Base-by-base conservation (phyloP, 2,113 vertebrate genomes). In the Ptilonorhynchus violaceus region DNA sequence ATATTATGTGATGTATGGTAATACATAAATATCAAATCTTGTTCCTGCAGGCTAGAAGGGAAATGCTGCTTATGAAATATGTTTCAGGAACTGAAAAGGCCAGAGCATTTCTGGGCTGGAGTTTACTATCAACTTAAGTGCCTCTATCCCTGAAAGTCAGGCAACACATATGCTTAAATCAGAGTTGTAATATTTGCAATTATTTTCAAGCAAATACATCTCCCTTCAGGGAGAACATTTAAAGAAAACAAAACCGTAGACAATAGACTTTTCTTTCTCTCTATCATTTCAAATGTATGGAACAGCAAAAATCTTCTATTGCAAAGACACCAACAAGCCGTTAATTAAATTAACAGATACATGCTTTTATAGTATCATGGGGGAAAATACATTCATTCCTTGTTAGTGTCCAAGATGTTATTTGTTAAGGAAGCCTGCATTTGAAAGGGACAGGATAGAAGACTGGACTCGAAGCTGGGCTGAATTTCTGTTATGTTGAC, bases 21-120 rank as follows among this genome's bases (percentile, higher is more conserved):
- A 95, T 72, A 84, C 41, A 93, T 82, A 95, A 96, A 96, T 80
- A 80, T 68, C 87, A 95, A 92, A 55, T 74, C 84, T 66, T 59
- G 28, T 59, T 87, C 87, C 93, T 95, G 37, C 52, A 87, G 66
- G 85, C 50, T 91, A 68, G 49, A 81, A 93, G 44, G 55, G 68
- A 97, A 97, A 97, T 64, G 44, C 62, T 92, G 77, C 49, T 91
- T 85, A 67, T 42, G 44, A 94, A 96, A 91, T 79, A 72, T 17
- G 21, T 50, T 64, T 91, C 81, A 77, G 55, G 70, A 81, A 75
- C 63, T 50, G 88, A 88, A 96, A 94, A 94, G 67, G 63, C 87
- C 86, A 88, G 78, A 85, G 13, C 39, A 92, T 86, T 94, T 94
- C 50, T 68, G 92, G 82, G 70, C 69, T 81, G 70, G 55, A 85